Conservation (phyloP, 2,888 invertebrate species). For the Chloroclysta siterata region DNA sequence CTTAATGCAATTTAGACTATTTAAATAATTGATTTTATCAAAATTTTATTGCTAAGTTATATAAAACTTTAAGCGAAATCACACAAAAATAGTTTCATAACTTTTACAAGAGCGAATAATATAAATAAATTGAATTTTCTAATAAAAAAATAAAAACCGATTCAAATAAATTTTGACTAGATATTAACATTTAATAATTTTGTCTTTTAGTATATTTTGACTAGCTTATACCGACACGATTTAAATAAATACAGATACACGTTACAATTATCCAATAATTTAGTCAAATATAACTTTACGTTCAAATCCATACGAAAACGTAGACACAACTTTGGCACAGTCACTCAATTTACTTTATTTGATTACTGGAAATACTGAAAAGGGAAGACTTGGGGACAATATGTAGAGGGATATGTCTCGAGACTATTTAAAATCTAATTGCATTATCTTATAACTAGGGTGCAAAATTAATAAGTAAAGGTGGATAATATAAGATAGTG, state of each 20-base stretch:
- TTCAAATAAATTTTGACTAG: constrained; percentile 81
- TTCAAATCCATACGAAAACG: constrained; percentile 53
- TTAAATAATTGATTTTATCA: constrained; percentile 85
- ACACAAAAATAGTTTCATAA: constrained; percentile 64
- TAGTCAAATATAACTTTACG: constrained; percentile 54
- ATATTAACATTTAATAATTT: constrained; percentile 60
- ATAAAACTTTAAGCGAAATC: constrained; percentile 67
- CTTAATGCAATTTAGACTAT: constrained; percentile 79
- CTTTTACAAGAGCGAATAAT: constrained; percentile 59
- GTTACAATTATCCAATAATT: constrained; percentile 50
- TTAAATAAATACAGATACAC: constrained; percentile 54
- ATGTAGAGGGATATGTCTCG: constrained; percentile 73
- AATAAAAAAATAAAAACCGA: constrained; percentile 56
- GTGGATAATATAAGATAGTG: constrained; percentile 64
- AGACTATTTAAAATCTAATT: constrained; percentile 65
- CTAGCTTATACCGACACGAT: constrained; percentile 60
- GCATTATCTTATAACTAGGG: constrained; percentile 72
- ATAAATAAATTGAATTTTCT: constrained; percentile 54
- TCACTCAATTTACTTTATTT: constrained; percentile 61
- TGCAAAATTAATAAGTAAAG: constrained; percentile 76
- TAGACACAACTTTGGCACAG: constrained; percentile 81
- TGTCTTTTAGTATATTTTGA: constrained; percentile 77
- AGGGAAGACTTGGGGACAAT: constrained; percentile 78
- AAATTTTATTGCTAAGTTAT: constrained; percentile 78
- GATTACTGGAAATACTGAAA: constrained; percentile 71